Conservation (phyloP, 2,888 invertebrate species). For the Rotaria macrura region DNA sequence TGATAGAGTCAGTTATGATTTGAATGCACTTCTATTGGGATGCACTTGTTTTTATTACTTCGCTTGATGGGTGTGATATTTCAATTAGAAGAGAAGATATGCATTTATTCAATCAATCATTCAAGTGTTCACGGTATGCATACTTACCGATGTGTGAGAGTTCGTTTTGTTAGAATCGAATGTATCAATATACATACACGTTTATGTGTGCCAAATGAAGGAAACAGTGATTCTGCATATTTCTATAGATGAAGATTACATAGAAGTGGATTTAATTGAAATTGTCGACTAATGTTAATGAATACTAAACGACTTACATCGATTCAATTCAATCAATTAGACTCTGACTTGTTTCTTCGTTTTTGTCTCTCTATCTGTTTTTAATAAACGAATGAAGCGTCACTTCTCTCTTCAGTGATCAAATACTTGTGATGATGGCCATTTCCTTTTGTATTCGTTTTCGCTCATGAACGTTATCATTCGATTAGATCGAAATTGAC, state of each 20-base stretch:
- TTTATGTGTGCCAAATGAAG: no score
- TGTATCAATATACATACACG: background rate
- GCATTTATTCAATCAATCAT: background rate
- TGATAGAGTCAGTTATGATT: background rate
- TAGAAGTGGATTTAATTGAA: background rate
- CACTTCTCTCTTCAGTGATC: no score
- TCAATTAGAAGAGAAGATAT: no score
- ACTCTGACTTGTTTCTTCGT: background rate
- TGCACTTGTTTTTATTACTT: no score
- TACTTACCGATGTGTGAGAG: background rate
- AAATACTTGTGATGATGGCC: no score
- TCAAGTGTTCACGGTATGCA: background rate
- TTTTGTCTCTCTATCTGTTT: no score
- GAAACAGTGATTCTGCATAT: background rate
- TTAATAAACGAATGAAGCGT: background rate
- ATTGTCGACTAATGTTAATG: background rate
- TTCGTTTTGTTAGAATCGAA: background rate
- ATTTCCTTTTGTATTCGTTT: background rate
- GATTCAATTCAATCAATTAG: background rate
- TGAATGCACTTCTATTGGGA: no score
- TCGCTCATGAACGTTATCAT: background rate
- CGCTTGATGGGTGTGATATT: no score
- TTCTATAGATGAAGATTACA: background rate
- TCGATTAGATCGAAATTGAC: background rate
- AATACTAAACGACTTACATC: slow-evolving; percentile 2